A percentile compares a stretch with the other conserved stretches of the same genome.
Conservation (phyloP, 2,888 invertebrate genomes). For the Aspidapion aeneum region DNA sequence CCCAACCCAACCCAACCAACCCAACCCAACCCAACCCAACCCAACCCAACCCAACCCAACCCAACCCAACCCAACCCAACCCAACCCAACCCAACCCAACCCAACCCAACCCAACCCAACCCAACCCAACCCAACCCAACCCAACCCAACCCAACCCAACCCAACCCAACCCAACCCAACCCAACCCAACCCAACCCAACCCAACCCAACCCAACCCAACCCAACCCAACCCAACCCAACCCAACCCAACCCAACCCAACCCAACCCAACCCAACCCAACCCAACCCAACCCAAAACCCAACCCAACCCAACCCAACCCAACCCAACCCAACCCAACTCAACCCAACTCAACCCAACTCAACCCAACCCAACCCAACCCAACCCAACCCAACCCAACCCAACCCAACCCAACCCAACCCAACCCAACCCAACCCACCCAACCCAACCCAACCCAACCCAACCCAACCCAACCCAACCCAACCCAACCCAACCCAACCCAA, state of each 20-base stretch:
- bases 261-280: too few relatives aligned
- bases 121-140: not conserved
- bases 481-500: conserved; percentile 14
- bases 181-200: not conserved
- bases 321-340: not conserved
- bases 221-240: conserved; percentile 8
- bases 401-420: conserved; percentile 15
- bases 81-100: not conserved
- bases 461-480: conserved; percentile 14
- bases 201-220: not conserved
- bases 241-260: conserved; percentile 10
- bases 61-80: not conserved
- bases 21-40: not conserved
- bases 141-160: not conserved
- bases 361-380: conserved; percentile 15
- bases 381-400: conserved; percentile 15
- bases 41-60: not conserved
- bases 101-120: not conserved
- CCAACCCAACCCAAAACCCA: too few relatives aligned
- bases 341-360: conserved; percentile 13
- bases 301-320: too few relatives aligned
- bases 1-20: not conserved
- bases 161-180: not conserved
- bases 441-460: conserved; percentile 14
- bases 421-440: conserved; percentile 17